Evolutionary conservation across 2,113 vertebrate genomes (phyloP), one percentile per base, ranked within the genome.

Genomic region (Irena cyanogastra): DNA sequence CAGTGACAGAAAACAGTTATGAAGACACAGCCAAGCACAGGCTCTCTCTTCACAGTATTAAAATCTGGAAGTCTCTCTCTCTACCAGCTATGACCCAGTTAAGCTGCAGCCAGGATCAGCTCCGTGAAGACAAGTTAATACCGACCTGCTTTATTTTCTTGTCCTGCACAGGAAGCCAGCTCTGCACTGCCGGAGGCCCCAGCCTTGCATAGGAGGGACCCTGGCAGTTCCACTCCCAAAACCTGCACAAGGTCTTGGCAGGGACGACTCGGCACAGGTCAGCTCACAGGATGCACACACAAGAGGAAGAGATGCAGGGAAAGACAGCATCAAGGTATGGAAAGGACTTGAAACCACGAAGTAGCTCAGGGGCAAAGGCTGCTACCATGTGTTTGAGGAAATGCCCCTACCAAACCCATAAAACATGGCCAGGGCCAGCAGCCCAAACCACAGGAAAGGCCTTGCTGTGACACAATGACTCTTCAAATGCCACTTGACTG

Each of bases 371-470:
- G 35, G 49, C 45, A 71, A 75, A 83, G 42, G 27, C 28, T 83
- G 65, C n/a, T 28, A 33, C 0, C 0, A 0, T 6, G 3, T 70
- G 44, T 13, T 15, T 24, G 15, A 82, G 61, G 26, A 54, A 54
- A 8, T 50, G 9, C 8, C 57, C 28, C 17, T 18, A 54, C 15
- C 10, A 6, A 90, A 59, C 8, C 45, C 15, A 30, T 1, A 33
- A 27, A 66, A 45, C 28, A 31, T 0, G 3, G 41, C 35, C 49
- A 57, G n/a, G 39, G 15, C 37, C 47, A 70, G 69, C 82, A 81
- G 53, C 33, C 35, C 23, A 35, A 87, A 35, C 18, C 35, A 81
- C 35, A 56, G 45, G 28, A 69, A 74, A 64, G 23, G 30, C 53
- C 39, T 63, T 6, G 2, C 44, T 83, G 52, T 2, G 6, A 77